Percentiles rank a stretch among this genome's conserved stretches.
Conservation (phyloP, 2,113 vertebrate genomes). For the Xerus inauris region DNA sequence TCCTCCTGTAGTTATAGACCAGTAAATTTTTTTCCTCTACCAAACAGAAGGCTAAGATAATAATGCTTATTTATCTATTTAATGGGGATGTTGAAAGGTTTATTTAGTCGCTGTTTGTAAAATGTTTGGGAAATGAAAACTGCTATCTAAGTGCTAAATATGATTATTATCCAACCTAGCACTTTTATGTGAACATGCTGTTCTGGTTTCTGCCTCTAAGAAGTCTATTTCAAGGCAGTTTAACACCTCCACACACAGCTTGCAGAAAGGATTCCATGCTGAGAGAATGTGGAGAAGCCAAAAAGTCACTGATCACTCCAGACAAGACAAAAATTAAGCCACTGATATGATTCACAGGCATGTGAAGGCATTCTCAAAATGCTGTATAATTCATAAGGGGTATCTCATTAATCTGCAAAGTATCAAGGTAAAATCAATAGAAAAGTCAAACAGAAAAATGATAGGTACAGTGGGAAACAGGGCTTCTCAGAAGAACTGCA, state of each 20-base stretch:
- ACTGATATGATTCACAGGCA: constrained; percentile 54
- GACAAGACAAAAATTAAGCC: constrained; percentile 69
- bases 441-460: constrained; percentile 66
- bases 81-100: constrained; percentile 72
- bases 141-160: constrained; percentile 64
- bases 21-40: constrained; percentile 13
- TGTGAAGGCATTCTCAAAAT: constrained; percentile 71
- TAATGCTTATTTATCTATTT: constrained; percentile 75
- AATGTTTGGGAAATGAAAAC: constrained; percentile 64
- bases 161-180: constrained; percentile 62
- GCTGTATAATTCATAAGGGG: constrained; percentile 71
- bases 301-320: constrained; percentile 61
- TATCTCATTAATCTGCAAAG: constrained; percentile 59
- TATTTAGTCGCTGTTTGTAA: constrained; percentile 70
- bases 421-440: constrained; percentile 53
- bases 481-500: not conserved
- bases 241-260: constrained; percentile 19
- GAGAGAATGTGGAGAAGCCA: constrained; percentile 65
- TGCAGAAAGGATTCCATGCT: constrained; percentile 19
- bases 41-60: constrained; percentile 58
- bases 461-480: not conserved
- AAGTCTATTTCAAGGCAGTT: constrained; percentile 65
- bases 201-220: constrained; percentile 53
- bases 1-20: constrained; percentile 44
- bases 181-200: constrained; percentile 70